Evolutionary conservation across 2,888 invertebrate genomes (phyloP), one percentile per base, ranked within the genome.

Genomic region (Masnerella sp.): DNA sequence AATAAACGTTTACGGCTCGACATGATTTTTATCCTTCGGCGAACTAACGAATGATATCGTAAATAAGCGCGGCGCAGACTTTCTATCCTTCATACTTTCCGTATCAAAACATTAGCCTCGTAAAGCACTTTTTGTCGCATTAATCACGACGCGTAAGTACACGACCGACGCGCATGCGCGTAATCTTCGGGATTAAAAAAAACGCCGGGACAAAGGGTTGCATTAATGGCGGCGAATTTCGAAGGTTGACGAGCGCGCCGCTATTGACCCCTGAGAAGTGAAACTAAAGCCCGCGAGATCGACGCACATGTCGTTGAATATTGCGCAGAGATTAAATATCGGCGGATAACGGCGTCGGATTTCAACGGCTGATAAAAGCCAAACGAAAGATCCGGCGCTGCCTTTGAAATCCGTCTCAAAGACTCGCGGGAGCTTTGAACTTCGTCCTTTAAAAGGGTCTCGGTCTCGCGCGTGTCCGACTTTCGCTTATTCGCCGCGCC

Each of bases 281-380:
- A 62, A 58, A 40, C 65, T 65, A 51, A 74, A 36, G 61, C 61
- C 61, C 56, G 64, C 62, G 43, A 71, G 70, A 52, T 64, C 15
- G 43, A 25, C 51, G 70, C 34, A 52, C 74, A 74, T 74, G 74
- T 62, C 43, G 67, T 54, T 59, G 74, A 70, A 74, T 74, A 45
- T 74, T 30, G 49, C 62, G 14, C 9, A 51, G 42, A 67, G 74
- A 74, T 74, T 74, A 74, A 67, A 65, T 54, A 54, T 61, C 74
- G 58, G 34, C 69, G 64, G 43, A 74, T 49, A 59, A 43, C 47
- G 38, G 69, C 61, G 56, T 74, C 25, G 32, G 32, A 49, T 74
- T 74, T 69, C 69, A 74, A 74, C 65, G 69, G 59, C 64, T 65
- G 74, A 74, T 74, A 69, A 69, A 74, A 65, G 74, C 58, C 52